Base-by-base conservation (phyloP, 1,140 invertebrate genomes). In the Drosophila ercepeae region DNA sequence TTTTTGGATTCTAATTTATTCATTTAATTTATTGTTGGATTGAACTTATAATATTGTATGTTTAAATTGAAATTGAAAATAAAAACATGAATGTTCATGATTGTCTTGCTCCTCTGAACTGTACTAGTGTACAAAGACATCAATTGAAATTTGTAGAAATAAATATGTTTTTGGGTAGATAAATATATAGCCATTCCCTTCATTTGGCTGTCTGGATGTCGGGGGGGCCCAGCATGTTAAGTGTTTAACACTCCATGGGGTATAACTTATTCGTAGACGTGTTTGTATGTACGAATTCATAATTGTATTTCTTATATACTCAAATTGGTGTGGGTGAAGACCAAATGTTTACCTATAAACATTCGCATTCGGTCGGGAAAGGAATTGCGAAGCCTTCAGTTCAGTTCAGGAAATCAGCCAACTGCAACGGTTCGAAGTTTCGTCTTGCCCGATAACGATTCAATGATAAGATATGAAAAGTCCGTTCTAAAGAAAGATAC, bases 401-500 rank as follows among this genome's bases (percentile, higher is more conserved):
- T 49, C 16, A 44, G 32, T 49, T 49, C 16, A 44, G 32, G 41
- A 64, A 61, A 41, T 64, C 60, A 46, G 4, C 57, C 57, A 61
- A 61, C 55, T 64, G 60, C 60, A 64, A 34, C 60, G 60, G 60
- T 64, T 64, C 57, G 60, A 64, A 27, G 29, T 64, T 48, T 49
- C 29, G 21, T 61, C 48, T 41, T 50, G 48, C 57, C 60, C 60
- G 60, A 64, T 64, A 64, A 64, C 60, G 57, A 23, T 39, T 64
- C 60, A 48, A 61, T 64, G 60, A 64, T 64, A 61, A 64, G 60
- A 64, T 64, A 64, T 64, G 60, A 64, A 61, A 64, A 61, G 57
- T 60, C 57, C 60, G 60, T 61, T 64, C 60, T 64, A 63, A 64
- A 23, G 19, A 59, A 64, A 64, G 42, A 64, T 61, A 61, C 57